A percentile compares a stretch with the other conserved stretches of the same genome.
Evolutionary conservation across 30 jellyfish, hydroid and myxozoan species (phyloP).

Genomic region (Hydractinia symbiolongicarpus): DNA sequence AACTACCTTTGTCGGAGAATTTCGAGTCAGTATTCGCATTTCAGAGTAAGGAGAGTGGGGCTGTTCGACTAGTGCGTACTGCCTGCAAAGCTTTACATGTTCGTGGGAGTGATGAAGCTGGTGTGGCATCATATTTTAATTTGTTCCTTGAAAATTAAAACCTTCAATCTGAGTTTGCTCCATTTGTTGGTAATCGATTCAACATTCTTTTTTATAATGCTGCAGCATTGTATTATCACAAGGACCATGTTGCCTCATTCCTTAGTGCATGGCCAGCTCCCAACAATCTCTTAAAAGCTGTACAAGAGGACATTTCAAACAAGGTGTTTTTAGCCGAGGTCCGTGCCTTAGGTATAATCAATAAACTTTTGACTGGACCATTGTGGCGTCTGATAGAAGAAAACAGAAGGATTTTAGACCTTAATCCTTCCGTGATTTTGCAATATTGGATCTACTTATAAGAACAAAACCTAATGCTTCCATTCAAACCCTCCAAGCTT

Average conservation of each 20-base stretch:
- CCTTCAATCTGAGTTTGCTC: background rate
- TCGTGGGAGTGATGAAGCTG: slow-evolving; percentile 22
- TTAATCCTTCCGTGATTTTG: slow-evolving; percentile 47
- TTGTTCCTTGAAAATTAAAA: background rate
- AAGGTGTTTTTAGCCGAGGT: slow-evolving; percentile 27
- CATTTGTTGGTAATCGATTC: slow-evolving; percentile 28
- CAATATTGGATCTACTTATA: slow-evolving; percentile 36
- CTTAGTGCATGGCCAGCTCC: slow-evolving; percentile 23
- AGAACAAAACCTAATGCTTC: slow-evolving; percentile 44
- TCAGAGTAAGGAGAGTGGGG: background rate
- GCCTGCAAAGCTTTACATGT: slow-evolving; percentile 21
- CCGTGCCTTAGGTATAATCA: slow-evolving; percentile 27
- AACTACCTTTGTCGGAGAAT: too few relatives aligned
- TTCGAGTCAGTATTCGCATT: too few relatives aligned
- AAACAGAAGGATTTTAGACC: background rate
- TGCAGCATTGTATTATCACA: slow-evolving; percentile 27
- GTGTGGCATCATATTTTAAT: slow-evolving; percentile 14
- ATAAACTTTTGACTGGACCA: slow-evolving; percentile 34
- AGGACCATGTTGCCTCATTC: slow-evolving; percentile 4
- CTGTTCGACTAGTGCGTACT: slow-evolving; percentile 4
- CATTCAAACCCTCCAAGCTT: slow-evolving; percentile 37
- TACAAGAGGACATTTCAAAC: slow-evolving; percentile 24
- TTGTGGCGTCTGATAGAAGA: slow-evolving; percentile 19
- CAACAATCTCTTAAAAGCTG: slow-evolving; percentile 36
- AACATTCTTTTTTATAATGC: slow-evolving; percentile 9